Base-by-base conservation (phyloP, 2,888 invertebrate species). In the Ectropis crepuscularia region DNA sequence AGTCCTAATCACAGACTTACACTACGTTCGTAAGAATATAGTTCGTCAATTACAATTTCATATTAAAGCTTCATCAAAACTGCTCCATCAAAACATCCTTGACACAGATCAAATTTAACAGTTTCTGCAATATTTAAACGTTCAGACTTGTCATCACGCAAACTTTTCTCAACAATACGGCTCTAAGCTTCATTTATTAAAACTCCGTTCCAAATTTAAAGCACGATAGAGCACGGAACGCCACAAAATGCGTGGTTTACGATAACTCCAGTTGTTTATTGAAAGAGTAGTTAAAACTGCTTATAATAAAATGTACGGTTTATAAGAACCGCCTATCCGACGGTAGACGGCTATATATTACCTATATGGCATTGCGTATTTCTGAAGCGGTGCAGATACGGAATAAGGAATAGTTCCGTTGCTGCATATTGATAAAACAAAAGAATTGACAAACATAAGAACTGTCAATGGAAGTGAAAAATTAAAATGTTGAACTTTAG, bases 311-410 rank as follows among this genome's bases (percentile, higher is more conserved):
- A 65, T 69, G 53, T 62, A 80, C 75, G 73, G 82, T 83, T 85
- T 81, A 80, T 76, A 77, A 75, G 71, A 73, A 67, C 71, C 68
- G 64, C 63, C 70, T 68, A 72, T 72, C 50, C 28, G 42, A 7
- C 57, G 38, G 70, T 71, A 71, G 70, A 57, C 75, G 75, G 73
- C 80, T 77, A 82, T n/a, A n/a, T n/a, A n/a, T 82, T 83, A 80
- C 73, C 65, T 73, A 74, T 74, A 83, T 81, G 82, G 68, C 75
- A 75, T 82, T 81, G 81, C 75, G 76, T 81, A 82, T 81, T 82
- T 80, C 72, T 71, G 71, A 78, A 72, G 39, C 41, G 39, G 6
- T 6, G 4, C 79, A 78, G 79, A 54, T 68, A 6, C 53, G 80
- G 53, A 80, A 62, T 77, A 42, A 55, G 62, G 64, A 47, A 61